Base-by-base conservation (phyloP, 2,888 invertebrate species). In the Scrobipalpa atriplicella region DNA sequence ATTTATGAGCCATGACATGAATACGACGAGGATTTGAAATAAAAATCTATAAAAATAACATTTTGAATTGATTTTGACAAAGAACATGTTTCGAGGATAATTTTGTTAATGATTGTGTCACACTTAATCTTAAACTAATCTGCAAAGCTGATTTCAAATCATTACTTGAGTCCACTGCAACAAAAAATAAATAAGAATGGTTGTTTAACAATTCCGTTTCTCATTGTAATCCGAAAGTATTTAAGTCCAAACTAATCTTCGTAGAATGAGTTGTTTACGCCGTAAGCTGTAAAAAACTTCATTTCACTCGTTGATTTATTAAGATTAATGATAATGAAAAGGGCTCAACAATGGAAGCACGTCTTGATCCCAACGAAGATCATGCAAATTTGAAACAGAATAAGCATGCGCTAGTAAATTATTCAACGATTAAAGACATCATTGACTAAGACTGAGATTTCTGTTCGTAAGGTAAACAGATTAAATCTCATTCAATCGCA, bases 401-500 rank as follows among this genome's bases (percentile, higher is more conserved):
- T 80, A 82, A 80, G 77, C 83, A 84, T 80, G 80, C 78, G 77
- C 69, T 73, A 84, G 79, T 87, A 84, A 86, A 87, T 89, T 89
- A 90, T 89, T 86, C 85, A 87, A 82, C 84, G 84, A 87, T 88
- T 85, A 85, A 80, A 78, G 80, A 79, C 83, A 82, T 81, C 80
- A 78, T 78, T 79, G 78, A 79, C 70, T 74, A 73, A 79, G 79
- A 74, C 75, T 72, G 75, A 79, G 80, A 82, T 81, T 84, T 80
- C 78, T 83, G 83, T 81, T 80, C 73, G 78, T 80, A 84, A 81
- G 80, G 82, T 79, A 82, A 84, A 86, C 83, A 86, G 89, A 90
- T 91, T 90, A 87, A 88, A 90, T 86, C 86, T 84, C 76, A 85
- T 87, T 87, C 85, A 87, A 85, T 81, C 82, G 76, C 71, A 76